Percentiles rank a stretch among this genome's conserved stretches.
Evolutionary conservation across 2,888 invertebrate genomes (phyloP).

Genomic region (Eurytoma adleriae): DNA sequence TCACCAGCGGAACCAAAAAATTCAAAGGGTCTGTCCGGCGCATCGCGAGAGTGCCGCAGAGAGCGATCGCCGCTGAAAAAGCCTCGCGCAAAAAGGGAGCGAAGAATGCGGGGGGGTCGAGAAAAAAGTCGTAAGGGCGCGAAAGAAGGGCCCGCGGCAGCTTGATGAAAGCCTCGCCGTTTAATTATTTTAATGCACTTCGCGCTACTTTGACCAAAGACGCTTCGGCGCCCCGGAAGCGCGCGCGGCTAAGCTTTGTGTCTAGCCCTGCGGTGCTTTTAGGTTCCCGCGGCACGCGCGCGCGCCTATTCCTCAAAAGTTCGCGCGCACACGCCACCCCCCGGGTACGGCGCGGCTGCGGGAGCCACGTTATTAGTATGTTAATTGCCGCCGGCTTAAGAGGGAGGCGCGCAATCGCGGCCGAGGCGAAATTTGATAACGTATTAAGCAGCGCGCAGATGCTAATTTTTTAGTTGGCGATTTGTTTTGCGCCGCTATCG

Average conservation of each 20-base stretch:
- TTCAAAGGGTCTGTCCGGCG: too few species aligned
- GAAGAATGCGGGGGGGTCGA: neutral
- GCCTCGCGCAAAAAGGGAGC: neutral
- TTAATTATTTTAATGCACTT: constrained; percentile 49
- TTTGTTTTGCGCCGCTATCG: neutral
- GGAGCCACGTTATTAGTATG: constrained; percentile 72
- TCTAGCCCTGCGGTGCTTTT: constrained; percentile 1
- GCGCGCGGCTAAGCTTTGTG: constrained; percentile 15
- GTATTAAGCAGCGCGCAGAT: neutral
- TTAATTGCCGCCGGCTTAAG: constrained; percentile 68
- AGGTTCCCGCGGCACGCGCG: constrained; percentile 47
- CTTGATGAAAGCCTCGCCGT: constrained; percentile 2
- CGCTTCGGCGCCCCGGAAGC: neutral
- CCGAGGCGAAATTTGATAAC: constrained; percentile 5
- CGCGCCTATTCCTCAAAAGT: constrained; percentile 44
- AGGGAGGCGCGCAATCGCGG: neutral
- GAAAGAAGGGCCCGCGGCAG: neutral
- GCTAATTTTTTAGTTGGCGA: constrained; percentile 35
- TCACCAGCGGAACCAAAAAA: neutral
- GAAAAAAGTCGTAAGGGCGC: neutral
- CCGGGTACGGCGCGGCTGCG: neutral
- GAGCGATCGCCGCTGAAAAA: neutral
- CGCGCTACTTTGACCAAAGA: constrained; percentile 26
- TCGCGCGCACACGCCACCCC: constrained; percentile 3
- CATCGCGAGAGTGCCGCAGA: constrained; percentile 1